Conservation (phyloP, 2,113 vertebrate genomes). For the Siniperca chuatsi region DNA sequence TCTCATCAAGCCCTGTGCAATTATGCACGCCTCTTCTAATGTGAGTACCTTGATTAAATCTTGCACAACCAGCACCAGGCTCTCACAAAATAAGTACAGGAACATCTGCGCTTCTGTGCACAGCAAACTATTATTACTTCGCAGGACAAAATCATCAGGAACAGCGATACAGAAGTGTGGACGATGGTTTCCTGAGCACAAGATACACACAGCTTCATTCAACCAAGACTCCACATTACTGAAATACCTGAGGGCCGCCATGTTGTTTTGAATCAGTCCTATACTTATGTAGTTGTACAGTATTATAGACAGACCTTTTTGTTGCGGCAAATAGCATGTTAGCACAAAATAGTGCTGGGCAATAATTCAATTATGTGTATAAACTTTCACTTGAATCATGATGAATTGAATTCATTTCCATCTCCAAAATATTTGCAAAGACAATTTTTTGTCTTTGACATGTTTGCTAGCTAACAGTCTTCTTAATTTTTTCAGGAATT, state of each 20-base stretch:
- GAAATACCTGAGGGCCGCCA: background rate
- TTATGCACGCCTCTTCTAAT: conserved; percentile 65
- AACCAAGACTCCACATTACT: background rate
- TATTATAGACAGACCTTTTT: too few species aligned
- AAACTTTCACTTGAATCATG: background rate
- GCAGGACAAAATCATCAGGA: background rate
- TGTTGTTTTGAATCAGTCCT: background rate
- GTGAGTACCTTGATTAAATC: conserved; percentile 65
- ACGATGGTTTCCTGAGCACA: background rate
- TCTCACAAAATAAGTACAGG: conserved; percentile 19
- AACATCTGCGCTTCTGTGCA: conserved; percentile 41
- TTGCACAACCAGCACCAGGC: conserved; percentile 48
- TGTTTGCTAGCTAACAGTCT: background rate
- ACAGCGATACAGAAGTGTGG: background rate
- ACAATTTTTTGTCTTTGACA: too few species aligned
- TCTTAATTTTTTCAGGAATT: background rate
- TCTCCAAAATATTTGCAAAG: too few species aligned
- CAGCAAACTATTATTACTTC: background rate
- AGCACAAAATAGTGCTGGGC: background rate
- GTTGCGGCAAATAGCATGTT: background rate
- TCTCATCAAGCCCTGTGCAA: conserved; percentile 56
- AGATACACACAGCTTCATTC: background rate
- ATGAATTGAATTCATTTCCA: too few species aligned
- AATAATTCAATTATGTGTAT: background rate
- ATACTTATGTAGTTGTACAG: background rate